Evolutionary conservation across 2,888 invertebrate genomes (phyloP), one percentile per base, ranked within the genome.

Genomic region (Cybosia mesomella): DNA sequence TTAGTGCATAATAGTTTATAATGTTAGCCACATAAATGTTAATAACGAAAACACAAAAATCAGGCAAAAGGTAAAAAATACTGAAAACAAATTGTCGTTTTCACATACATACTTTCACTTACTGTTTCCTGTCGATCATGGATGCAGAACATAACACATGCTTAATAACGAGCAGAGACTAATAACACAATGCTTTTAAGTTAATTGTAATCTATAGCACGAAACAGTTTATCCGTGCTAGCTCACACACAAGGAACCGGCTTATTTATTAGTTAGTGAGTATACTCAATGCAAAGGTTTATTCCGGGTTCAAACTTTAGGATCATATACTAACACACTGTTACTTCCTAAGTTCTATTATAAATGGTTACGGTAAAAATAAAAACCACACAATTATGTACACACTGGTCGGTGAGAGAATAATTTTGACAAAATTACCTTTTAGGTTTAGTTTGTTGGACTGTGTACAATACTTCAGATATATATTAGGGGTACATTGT

Each of bases 81-180:
- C 84, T 87, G 83, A 82, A 86, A 85, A 85, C 88, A 79, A 74
- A 70, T 68, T 64, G 84, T 88, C 83, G 77, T 86, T 87, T 89
- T 86, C 87, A 94, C 94, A 92, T 94, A 94, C 94, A 92, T 94
- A 94, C 94, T 91, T 93, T 92, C 92, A 97, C 97, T 97, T 97
- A 97, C 97, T 97, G 96, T 96, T 97, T 97, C 97, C 97, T 97
- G 96, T 95, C 93, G 95, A 95, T n/a, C n/a, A n/a, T 85, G 96
- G 92, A 95, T 94, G 94, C 94, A 89, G 92, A 91, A 94, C 94
- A 94, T 91, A 94, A 93, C 90, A 94, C 94, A 94, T 94, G 94
- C 94, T 94, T 94, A 90, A 88, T 92, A 85, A 90, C 92, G 90
- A 88, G 88, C 89, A 88, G 86, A 86, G 81, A 89, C 89, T 91